Base-by-base conservation (phyloP, 2,797 vertebrate genomes). In the Parambassis ranga region DNA sequence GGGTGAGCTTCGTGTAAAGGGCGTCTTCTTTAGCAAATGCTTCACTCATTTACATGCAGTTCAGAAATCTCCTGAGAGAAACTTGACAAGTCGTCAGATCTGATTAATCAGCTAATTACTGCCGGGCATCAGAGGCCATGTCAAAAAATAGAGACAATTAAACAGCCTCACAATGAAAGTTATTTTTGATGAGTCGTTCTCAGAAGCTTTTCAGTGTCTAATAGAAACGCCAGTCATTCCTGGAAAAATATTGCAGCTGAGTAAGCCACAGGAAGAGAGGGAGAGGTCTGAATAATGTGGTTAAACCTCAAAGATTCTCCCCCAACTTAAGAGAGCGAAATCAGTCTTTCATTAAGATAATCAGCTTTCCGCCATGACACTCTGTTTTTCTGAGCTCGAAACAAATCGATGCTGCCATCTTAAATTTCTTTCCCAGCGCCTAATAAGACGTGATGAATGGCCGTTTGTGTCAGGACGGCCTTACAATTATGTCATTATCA, bases 401-500 rank as follows among this genome's bases (percentile, higher is more conserved):
- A 81, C 55, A 68, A 76, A 68, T 81, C 65, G 13, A 49, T 38
- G 72, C 72, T 64, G 64, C 76, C 83, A 74, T 76, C 68, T 80
- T 56, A 51, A 51, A 75, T 83, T 69, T 82, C 77, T 79, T n/a
- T 72, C 44, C 77, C 50, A 75, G 75, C 43, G 5, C 71, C 42
- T 75, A 75, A 79, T 53, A 63, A 60, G 65, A 48, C 24, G 11
- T 58, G 84, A 85, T 86, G 77, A 89, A 87, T 73, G 68, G 82
- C 60, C 27, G 42, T 75, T 86, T 85, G 77, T 83, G 76, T 83
- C 39, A 31, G 47, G 61, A 82, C 67, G 75, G 80, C 79, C 81
- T 75, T 52, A 53, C 84, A 91, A 85, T 90, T 84, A 88, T 89
- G 72, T 86, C 65, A 79, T 92, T 87, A 85, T 83, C 79, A 65